Evolutionary conservation across 2,888 invertebrate genomes (phyloP).

Genomic region (Lasioglossum morio): DNA sequence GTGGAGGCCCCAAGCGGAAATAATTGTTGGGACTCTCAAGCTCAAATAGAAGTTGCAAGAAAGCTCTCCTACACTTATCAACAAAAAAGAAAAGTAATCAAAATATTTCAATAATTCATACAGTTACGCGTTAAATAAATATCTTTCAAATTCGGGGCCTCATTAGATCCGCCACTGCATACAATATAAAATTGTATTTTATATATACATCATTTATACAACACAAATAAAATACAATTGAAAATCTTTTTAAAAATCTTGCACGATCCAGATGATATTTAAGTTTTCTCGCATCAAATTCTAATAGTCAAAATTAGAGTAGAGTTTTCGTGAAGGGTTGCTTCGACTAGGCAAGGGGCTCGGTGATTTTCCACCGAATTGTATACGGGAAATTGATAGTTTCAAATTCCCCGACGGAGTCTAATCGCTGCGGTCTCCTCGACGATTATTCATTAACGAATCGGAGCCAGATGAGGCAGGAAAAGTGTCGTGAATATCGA

Average conservation of each 20-base stretch:
- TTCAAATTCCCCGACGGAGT: not conserved
- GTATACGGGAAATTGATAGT: not conserved
- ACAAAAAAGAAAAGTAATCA: too few relatives aligned
- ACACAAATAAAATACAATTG: too few relatives aligned
- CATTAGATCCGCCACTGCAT: too few relatives aligned
- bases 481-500: constrained; percentile 60
- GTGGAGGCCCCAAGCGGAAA: too few relatives aligned
- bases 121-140: too few relatives aligned
- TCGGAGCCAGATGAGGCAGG: constrained; percentile 27
- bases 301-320: not conserved
- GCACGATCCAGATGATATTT: not conserved
- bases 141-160: too few relatives aligned
- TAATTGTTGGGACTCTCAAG: too few relatives aligned
- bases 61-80: too few relatives aligned
- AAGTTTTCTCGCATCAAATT: not conserved
- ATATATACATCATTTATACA: too few relatives aligned
- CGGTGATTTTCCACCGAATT: not conserved
- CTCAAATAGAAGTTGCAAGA: too few relatives aligned
- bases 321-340: not conserved
- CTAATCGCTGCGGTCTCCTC: not conserved
- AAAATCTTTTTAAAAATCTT: not conserved
- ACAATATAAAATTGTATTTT: too few relatives aligned
- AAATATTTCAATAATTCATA: too few relatives aligned
- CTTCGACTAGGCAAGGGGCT: not conserved
- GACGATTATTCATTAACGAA: constrained; percentile 39